Base-by-base conservation (phyloP, 2,888 invertebrate species). In the Pachydiplax longipennis region DNA sequence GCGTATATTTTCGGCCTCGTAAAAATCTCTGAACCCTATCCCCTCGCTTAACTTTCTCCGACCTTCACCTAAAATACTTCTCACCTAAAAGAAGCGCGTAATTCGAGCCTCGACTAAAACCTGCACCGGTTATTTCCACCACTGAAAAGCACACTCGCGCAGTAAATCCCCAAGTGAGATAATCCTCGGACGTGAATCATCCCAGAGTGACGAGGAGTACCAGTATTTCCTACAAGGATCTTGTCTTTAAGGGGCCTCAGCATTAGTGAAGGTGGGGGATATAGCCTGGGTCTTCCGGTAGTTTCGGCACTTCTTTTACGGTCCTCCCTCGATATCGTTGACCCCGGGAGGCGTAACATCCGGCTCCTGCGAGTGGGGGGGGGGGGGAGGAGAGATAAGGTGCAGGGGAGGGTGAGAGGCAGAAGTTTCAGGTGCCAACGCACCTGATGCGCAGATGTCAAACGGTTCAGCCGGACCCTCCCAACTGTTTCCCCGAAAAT, bases 391-490 rank as follows among this genome's bases (percentile, higher is more conserved):
- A 37, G 5, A 44, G 44, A 44, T 44, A 44, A 44, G 44, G 44
- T 44, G 22, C 8, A 22, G 65, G 65, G 22, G 10, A 25, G 65
- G 65, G 25, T 65, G 65, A 22, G 83, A 22, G 35, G 87, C 87
- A 61, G 61, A 87, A 87, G 87, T 87, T 87, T 87, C 87, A 87
- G 87, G 87, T 87, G 87, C 61, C 61, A 31, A 5, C 61, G 65
- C 87, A 87, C 87, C 87, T 87, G 87, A 87, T 87, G 87, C 87
- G 87, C 87, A 87, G 61, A 65, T 87, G 87, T 87, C 83, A 58
- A 83, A 53, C 83, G 58, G 58, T 22, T 48, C 58, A n/a, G 5
- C 3, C n/a, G n/a, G 53, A 12, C 58, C 58, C 58, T 83, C 31
- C 31, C 35, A 35, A 83, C 12, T 18, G 53, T 53, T 18, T 58